Conservation (phyloP, 2,888 invertebrate genomes). For the Seladonia tumulorum region DNA sequence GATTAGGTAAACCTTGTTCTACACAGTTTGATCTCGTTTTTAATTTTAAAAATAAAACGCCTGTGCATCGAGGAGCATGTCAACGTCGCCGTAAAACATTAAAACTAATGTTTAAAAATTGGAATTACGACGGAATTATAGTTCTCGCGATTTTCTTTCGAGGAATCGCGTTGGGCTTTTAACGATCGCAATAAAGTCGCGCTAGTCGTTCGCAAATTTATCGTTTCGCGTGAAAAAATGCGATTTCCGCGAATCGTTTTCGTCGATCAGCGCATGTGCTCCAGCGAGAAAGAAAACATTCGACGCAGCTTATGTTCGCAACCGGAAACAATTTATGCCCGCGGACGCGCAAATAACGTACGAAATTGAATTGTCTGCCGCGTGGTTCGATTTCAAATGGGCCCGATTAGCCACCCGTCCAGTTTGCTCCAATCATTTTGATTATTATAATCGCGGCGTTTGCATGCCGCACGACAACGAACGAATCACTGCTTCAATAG, state of each 20-base stretch:
- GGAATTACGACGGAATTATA: not conserved
- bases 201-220: not conserved
- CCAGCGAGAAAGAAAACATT: not conserved
- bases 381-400: slow-evolving; percentile 32
- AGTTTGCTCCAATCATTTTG: slow-evolving; percentile 20
- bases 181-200: not conserved
- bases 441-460: slow-evolving; percentile 30
- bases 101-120: not conserved
- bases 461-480: not conserved
- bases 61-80: not conserved
- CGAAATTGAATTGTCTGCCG: slow-evolving; percentile 28
- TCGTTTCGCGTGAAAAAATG: not conserved
- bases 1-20: not conserved
- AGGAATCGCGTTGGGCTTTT: no score
- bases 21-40: not conserved
- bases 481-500: not conserved
- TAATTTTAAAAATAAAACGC: not conserved
- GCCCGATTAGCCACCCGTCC: slow-evolving; percentile 23
- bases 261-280: not conserved
- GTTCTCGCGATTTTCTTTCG: not conserved
- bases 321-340: slow-evolving; percentile 39
- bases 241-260: not conserved
- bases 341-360: not conserved
- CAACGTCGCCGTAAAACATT: no score
- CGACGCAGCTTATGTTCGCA: not conserved